Evolutionary conservation across 2,113 vertebrate species (phyloP).

Genomic region (Aleadryas rufinucha): DNA sequence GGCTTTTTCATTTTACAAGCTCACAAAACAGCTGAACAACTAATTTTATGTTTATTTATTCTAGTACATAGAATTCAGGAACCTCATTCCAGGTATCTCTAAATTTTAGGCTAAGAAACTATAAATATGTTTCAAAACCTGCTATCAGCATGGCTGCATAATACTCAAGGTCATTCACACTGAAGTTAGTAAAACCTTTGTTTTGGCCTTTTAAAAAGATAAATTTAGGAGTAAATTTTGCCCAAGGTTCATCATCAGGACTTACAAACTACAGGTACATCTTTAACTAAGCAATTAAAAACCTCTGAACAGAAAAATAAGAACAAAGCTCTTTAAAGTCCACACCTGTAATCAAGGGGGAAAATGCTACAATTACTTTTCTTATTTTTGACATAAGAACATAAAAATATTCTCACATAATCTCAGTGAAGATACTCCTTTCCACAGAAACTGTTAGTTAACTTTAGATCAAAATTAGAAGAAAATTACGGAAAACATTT

Average conservation of each 20-base stretch:
- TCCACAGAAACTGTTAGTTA: not conserved
- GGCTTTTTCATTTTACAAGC: not conserved
- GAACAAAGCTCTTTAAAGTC: not conserved
- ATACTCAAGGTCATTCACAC: not conserved
- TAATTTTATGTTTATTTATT: not conserved
- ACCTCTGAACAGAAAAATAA: not conserved
- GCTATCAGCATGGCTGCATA: not conserved
- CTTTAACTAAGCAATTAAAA: not conserved
- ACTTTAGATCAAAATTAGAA: not conserved
- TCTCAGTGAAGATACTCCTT: not conserved
- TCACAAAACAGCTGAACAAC: not conserved
- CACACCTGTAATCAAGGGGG: not conserved
- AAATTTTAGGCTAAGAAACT: not conserved
- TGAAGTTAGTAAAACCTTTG: not conserved
- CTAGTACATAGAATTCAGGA: not conserved
- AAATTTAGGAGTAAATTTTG: not conserved
- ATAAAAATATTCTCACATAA: not conserved
- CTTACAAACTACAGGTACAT: not conserved
- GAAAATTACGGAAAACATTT: fast-evolving
- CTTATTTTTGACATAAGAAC: not conserved
- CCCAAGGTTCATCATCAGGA: not conserved
- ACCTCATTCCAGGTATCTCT: not conserved
- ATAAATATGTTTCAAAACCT: not conserved
- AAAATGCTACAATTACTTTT: not conserved
- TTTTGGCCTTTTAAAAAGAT: not conserved